Evolutionary conservation across 2,113 vertebrate species (phyloP), one percentile per base, ranked within the genome.

Genomic region (Abramis brama): DNA sequence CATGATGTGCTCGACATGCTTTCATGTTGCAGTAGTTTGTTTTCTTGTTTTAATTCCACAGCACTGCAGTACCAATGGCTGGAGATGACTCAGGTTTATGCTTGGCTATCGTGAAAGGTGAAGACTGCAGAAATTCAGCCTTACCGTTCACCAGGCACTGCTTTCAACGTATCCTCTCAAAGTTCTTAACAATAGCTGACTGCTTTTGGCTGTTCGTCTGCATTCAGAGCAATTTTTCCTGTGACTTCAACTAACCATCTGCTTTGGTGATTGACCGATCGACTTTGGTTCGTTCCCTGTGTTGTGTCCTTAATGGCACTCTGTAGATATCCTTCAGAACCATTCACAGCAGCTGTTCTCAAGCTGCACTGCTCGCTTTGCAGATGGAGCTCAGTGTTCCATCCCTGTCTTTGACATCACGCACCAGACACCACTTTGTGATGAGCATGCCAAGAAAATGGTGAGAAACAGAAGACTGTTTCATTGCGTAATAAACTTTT

Each of bases 381-480:
- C 96, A 0, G 96, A 97, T 52, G 96, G 96, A 62, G 96, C 97
- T 50, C 96, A 97, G 91, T 97, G 96, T 86, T 96, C 96, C 71
- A 93, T 97, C 91, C 96, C 96, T 76, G 96, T 97, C 89, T 97
- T 97, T 89, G 96, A 97, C 94, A 96, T 97, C 88, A 97, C 94
- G 60, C 96, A 97, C 92, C 97, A 97, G 93, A 97, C 97, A 36
- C 96, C 97, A 89, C 93, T 97, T 86, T 97, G 97, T 0, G 96
- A 97, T 92, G 97, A 97, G 91, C 97, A 97, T 93, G 97, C 97
- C 94, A 96, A 97, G 95, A 97, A 97, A 94, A 97, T 97, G 97
- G 96, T 97, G 88, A 82, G 80, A 47, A 47, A 50, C 36, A 47
- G 13, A 23, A 2, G 13, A 68, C 15, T 36, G 15, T 23, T 85